A percentile compares a stretch with the other conserved stretches of the same genome.
These are phyloP conservation scores for Craseonycteris thonglongyai DNA, from an alignment of 2,113 vertebrate species.

Conservation along the genomic window DNA sequence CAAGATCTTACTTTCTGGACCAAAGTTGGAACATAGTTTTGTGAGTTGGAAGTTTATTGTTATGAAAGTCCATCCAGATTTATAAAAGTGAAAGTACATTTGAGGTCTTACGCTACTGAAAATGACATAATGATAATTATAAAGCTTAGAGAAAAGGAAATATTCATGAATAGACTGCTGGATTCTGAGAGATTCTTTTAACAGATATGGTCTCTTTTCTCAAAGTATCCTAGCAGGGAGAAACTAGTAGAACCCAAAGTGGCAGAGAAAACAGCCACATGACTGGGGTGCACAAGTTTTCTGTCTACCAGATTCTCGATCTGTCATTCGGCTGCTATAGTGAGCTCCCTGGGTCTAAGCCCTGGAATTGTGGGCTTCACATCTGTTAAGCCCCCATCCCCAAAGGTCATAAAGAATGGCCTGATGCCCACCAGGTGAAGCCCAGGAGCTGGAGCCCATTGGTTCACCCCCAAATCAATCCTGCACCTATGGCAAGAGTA, in stretches of 20 bases:
- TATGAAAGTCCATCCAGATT: background rate
- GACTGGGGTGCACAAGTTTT: background rate
- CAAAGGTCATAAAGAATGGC: background rate
- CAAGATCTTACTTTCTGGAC: background rate
- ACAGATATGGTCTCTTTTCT: background rate
- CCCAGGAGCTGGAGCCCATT: background rate
- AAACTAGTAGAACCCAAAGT: background rate
- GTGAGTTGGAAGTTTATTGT: background rate
- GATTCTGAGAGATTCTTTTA: background rate
- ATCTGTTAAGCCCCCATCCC: background rate
- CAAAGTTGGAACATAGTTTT: background rate
- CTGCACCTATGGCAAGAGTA: background rate
- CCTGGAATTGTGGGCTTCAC: background rate
- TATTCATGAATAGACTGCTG: background rate
- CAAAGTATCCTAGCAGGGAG: background rate
- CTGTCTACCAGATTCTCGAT: background rate
- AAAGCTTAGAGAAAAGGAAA: background rate
- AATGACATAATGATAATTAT: background rate
- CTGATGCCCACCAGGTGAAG: constrained; percentile 32
- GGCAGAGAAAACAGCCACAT: background rate
- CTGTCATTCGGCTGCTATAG: background rate
- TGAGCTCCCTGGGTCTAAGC: background rate
- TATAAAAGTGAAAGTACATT: background rate
- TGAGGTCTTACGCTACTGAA: background rate
- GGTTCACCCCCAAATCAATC: background rate